Evolutionary conservation across 2,113 vertebrate genomes (phyloP).

Genomic region (Clarias macrocephalus): DNA sequence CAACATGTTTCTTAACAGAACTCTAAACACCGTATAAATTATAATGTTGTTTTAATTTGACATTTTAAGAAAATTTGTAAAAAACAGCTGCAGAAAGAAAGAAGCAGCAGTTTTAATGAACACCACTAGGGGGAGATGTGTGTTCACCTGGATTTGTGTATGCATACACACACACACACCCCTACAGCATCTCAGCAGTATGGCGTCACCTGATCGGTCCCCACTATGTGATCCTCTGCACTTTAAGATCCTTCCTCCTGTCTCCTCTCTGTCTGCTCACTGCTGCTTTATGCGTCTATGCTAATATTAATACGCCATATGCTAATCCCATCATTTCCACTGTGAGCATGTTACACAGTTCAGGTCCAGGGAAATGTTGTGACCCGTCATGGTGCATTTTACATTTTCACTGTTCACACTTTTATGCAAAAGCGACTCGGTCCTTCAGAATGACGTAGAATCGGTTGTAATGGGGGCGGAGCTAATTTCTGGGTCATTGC

Average conservation of each 20-base stretch:
- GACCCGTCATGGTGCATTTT: background rate
- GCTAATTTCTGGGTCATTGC: background rate
- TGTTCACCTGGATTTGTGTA: slow-evolving; percentile 53
- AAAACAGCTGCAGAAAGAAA: background rate
- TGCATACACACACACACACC: background rate
- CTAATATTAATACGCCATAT: background rate
- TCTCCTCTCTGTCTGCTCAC: background rate
- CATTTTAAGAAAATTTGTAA: background rate
- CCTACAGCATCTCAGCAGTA: slow-evolving; percentile 12
- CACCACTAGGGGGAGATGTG: slow-evolving; percentile 70
- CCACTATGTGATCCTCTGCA: background rate
- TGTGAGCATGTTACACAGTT: background rate
- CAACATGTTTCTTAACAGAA: background rate
- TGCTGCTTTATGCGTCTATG: background rate
- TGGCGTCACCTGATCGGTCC: slow-evolving; percentile 51
- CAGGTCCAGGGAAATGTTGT: background rate
- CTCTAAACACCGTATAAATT: background rate
- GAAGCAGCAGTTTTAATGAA: background rate
- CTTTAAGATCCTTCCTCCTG: background rate
- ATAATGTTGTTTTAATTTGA: background rate
- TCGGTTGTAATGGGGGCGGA: background rate
- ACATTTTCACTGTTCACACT: background rate
- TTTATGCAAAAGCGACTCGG: background rate
- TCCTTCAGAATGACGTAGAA: background rate
- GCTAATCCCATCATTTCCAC: background rate